Evolutionary conservation across 2,797 vertebrate species (phyloP).

Genomic region (Esox masquinongy): DNA sequence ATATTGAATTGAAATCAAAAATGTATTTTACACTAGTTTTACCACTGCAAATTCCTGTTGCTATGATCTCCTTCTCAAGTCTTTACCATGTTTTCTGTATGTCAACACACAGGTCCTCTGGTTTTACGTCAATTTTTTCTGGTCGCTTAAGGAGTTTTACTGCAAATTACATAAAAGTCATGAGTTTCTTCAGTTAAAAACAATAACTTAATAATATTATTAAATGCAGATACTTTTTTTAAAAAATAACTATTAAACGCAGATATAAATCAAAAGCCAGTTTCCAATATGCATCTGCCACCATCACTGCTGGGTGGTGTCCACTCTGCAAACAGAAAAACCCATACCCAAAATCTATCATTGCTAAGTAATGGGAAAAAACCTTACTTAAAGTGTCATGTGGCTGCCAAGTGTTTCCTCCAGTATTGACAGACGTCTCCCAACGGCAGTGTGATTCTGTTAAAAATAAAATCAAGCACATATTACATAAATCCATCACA

Average conservation of each 20-base stretch:
- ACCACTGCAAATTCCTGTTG: background rate
- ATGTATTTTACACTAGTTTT: background rate
- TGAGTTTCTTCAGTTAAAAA: too few species aligned
- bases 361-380: background rate
- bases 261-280: background rate
- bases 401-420: background rate
- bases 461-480: background rate
- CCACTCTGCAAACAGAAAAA: background rate
- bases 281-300: background rate
- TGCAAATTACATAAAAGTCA: background rate
- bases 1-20: too few species aligned
- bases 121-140: background rate
- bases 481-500: background rate
- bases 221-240: background rate
- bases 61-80: background rate
- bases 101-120: background rate
- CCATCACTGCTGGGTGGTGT: background rate
- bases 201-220: background rate
- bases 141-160: background rate
- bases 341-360: background rate
- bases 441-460: slow-evolving; percentile 7
- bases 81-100: background rate
- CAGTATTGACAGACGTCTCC: background rate
- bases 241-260: background rate
- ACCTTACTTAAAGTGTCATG: background rate